A percentile compares a stretch with the other conserved stretches of the same genome.
These are phyloP conservation scores for Austrolebias charrua DNA, from an alignment of 2,797 vertebrate species.

Conservation along the genomic window DNA sequence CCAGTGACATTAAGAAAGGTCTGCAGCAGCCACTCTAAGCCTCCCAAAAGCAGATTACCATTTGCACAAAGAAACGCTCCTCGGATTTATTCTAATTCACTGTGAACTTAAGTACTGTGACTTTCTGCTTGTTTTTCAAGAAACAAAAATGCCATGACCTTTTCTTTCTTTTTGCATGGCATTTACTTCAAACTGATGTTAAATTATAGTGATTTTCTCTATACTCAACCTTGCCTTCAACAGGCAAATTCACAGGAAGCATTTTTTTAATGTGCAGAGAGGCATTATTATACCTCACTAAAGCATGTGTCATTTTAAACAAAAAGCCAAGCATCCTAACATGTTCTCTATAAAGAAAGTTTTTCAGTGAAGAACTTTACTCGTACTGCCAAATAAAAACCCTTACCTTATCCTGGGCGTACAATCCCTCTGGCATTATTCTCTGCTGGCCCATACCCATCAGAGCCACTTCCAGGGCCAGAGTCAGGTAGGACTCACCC, in stretches of 20 bases:
- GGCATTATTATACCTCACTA: background rate
- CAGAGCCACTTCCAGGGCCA: conserved; percentile 94
- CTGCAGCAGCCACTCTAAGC: conserved; percentile 30
- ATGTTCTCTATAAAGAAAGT: background rate
- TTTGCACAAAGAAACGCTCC: conserved; percentile 46
- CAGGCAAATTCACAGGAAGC: conserved; percentile 13
- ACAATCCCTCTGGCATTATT: conserved; percentile 96
- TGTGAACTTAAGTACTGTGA: conserved; percentile 32
- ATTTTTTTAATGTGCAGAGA: conserved; percentile 19
- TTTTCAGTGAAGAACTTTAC: background rate
- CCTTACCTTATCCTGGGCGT: conserved; percentile 90
- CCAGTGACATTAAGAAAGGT: conserved; percentile 47
- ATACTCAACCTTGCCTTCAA: conserved; percentile 18
- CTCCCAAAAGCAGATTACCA: conserved; percentile 50
- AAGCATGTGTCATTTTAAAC: background rate
- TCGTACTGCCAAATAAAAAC: background rate
- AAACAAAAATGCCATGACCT: conserved; percentile 44
- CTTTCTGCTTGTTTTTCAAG: conserved; percentile 49
- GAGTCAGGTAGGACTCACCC: conserved; percentile 91
- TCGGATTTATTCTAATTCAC: conserved; percentile 41
- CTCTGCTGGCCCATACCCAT: conserved; percentile 99
- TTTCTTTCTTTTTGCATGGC: conserved; percentile 30
- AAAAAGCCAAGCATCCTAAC: background rate
- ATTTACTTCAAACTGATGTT: conserved; percentile 42
- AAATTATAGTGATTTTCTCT: conserved; percentile 53